Conservation (phyloP, 1,140 invertebrate species). For the Dufourea novaeangliae region DNA sequence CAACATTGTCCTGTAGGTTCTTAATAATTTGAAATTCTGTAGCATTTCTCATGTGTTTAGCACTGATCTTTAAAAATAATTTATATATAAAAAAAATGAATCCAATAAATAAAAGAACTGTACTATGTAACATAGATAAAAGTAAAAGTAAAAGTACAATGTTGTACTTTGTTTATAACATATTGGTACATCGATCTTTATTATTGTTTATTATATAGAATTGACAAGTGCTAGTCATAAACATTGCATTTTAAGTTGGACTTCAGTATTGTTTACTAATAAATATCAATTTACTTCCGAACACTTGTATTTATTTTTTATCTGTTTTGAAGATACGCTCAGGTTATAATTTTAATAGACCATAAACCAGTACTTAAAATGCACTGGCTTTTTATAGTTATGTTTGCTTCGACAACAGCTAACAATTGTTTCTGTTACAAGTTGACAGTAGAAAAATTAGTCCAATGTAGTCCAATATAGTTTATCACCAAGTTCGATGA, state of each 20-base stretch:
- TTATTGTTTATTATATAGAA: conserved; percentile 56
- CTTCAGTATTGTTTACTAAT: conserved; percentile 68
- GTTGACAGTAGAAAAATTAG: conserved; percentile 21
- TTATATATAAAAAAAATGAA: conserved; percentile 5
- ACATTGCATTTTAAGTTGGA: conserved; percentile 63
- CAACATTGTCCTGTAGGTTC: conserved; percentile 45
- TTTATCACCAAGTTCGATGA: conserved; percentile 63
- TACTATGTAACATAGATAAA: too few relatives aligned
- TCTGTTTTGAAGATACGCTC: conserved; percentile 48
- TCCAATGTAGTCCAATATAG: conserved; percentile 53
- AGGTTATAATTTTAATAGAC: conserved; percentile 18
- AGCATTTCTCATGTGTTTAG: background rate
- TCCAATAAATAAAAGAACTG: background rate
- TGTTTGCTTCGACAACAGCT: background rate
- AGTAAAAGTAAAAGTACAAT: conserved; percentile 10
- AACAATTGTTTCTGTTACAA: background rate
- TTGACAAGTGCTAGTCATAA: conserved; percentile 65
- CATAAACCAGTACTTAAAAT: background rate
- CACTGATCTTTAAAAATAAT: background rate
- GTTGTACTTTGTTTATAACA: conserved; percentile 56
- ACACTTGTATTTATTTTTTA: conserved; percentile 60
- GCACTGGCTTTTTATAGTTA: conserved; percentile 10
- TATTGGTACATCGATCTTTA: conserved; percentile 55
- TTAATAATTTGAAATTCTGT: background rate
- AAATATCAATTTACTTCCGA: conserved; percentile 63